A percentile compares a stretch with the other conserved stretches of the same genome.
Evolutionary conservation across 2,888 invertebrate species (phyloP).

Genomic region (Gastrophysa polygoni): DNA sequence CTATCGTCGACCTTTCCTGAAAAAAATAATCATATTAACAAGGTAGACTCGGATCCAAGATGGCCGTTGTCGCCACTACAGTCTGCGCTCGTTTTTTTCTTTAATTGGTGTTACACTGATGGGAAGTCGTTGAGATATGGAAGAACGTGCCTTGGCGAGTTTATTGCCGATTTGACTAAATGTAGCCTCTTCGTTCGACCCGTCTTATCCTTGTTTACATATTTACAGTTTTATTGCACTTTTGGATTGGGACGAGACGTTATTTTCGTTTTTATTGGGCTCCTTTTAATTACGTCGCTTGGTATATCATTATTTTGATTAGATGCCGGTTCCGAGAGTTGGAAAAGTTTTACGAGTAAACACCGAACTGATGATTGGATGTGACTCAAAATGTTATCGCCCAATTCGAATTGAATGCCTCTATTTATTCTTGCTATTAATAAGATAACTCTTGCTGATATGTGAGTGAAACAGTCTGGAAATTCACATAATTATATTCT

Average conservation of each 20-base stretch:
- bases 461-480: neutral
- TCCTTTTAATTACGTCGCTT: neutral
- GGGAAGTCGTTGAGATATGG: slow-evolving; percentile 55
- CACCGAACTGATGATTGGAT: neutral
- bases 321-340: neutral
- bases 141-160: slow-evolving; percentile 54
- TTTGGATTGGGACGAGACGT: neutral
- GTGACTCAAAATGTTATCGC: neutral
- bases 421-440: neutral
- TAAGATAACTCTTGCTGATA: neutral
- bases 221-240: neutral
- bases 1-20: slow-evolving; percentile 54
- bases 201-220: slow-evolving; percentile 1
- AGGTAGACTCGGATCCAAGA: slow-evolving; percentile 55
- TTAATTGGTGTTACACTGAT: slow-evolving; percentile 57
- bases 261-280: neutral
- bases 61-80: slow-evolving; percentile 55
- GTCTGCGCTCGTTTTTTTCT: slow-evolving; percentile 50
- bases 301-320: neutral
- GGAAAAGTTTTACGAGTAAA: neutral
- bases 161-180: slow-evolving; percentile 53
- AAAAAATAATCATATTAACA: slow-evolving; percentile 57
- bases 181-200: slow-evolving; percentile 33
- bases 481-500: too few species aligned
- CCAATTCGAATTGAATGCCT: neutral